Base-by-base conservation (phyloP, 2,113 vertebrate species). In the Eptesicus fuscus region DNA sequence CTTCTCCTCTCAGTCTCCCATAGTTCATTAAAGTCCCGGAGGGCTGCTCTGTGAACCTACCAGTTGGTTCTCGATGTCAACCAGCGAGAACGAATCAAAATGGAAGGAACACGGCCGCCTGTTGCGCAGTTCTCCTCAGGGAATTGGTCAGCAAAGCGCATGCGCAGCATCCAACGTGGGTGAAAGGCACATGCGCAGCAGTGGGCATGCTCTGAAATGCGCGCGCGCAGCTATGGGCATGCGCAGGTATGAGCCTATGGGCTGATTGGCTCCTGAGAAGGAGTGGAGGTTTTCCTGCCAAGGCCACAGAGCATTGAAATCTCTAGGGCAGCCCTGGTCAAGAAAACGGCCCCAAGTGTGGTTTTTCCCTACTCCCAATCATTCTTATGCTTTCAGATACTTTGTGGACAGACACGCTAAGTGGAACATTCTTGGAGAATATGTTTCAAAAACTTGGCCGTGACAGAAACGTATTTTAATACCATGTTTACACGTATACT, bases 311-410 rank as follows among this genome's bases (percentile, higher is more conserved):
- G 6, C 37, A 0, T 3, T 14, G 23, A 73, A 42, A 11, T 1
- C 70, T 14, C 5, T 7, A 2, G 2, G 2, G 13, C 5, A 25
- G 23, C 11, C 5, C 3, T 14, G 6, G 37, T 0, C 1, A 5
- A 4, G 1, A 73, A 14, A 28, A 7, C 1, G 22, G 23, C 10
- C 28, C 14, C 1, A 28, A 42, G 23, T 25, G 42, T 49, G 12
- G 13, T 9, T 17, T 9, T 17, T 47, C 9, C 4, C 7, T 13
- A 2, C 37, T 9, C 35, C 13, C 28, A 18, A 3, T 47, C 25
- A 30, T 17, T 16, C 40, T 32, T 30, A 5, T 5, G 14, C 42
- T 32, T 76, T 28, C 28, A 47, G 28, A 47, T 30, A 32, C 14
- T 9, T 30, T 76, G 42, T 76, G 73, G 28, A 30, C 14, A 30